phyloP scores from a whole-genome alignment of 2,888 invertebrate genomes.

The Apamea anceps region DNA sequence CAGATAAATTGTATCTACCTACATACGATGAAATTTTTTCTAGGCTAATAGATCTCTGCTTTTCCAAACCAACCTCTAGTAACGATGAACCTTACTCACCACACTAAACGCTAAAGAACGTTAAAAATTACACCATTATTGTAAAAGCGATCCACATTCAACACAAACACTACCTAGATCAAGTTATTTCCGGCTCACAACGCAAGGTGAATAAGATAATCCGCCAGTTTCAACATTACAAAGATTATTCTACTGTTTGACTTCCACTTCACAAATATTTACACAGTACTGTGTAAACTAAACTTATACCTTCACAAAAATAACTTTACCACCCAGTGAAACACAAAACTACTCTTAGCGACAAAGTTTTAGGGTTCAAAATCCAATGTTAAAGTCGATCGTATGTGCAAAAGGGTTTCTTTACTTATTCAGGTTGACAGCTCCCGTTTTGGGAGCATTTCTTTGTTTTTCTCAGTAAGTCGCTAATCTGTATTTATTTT shows the following conservation, averaged over 20 bases:
- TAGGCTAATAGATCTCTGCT: neutral
- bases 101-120: neutral
- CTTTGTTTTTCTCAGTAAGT: conserved; percentile 81
- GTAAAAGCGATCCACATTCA: conserved; percentile 22
- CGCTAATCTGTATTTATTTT: conserved; percentile 80
- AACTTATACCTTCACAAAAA: conserved; percentile 71
- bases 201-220: conserved; percentile 79
- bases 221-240: conserved; percentile 75
- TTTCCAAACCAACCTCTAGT: neutral
- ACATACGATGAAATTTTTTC: too few species aligned
- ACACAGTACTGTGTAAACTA: conserved; percentile 80
- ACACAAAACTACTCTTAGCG: conserved; percentile 31
- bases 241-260: conserved; percentile 80
- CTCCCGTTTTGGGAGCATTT: conserved; percentile 81
- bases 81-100: neutral
- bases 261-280: conserved; percentile 83
- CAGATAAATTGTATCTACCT: neutral
- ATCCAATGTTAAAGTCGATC: conserved; percentile 24
- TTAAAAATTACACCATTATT: conserved; percentile 12
- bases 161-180: conserved; percentile 54
- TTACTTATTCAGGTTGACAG: conserved; percentile 74
- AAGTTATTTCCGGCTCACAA: conserved; percentile 72
- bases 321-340: conserved; percentile 60
- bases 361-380: conserved; percentile 49
- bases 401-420: conserved; percentile 48